Evolutionary conservation across 2,113 vertebrate genomes (phyloP).

Genomic region (Crotalus tigris): DNA sequence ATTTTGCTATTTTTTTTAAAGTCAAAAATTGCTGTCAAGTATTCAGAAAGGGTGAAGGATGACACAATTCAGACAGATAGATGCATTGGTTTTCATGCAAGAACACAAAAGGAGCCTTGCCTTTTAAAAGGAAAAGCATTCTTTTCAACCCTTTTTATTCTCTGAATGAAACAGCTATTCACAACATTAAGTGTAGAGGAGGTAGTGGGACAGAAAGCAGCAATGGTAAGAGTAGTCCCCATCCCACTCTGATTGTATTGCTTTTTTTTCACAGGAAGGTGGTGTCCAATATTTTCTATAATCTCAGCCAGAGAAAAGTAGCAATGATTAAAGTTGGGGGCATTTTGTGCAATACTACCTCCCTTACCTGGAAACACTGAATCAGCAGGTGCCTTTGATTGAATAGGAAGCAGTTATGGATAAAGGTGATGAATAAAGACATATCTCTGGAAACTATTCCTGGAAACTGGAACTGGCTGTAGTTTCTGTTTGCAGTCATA

Average conservation of each 20-base stretch:
- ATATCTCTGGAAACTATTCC: neutral
- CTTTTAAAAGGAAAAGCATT: neutral
- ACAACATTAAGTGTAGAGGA: neutral
- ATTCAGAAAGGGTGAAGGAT: neutral
- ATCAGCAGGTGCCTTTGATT: neutral
- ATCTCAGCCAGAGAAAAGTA: neutral
- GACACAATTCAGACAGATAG: neutral
- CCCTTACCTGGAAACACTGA: neutral
- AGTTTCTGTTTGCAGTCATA: neutral
- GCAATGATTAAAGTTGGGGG: neutral
- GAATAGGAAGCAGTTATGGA: neutral
- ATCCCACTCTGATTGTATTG: neutral
- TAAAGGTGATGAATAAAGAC: neutral
- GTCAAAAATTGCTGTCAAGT: neutral
- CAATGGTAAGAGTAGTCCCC: neutral
- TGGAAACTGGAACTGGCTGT: neutral
- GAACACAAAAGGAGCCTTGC: neutral
- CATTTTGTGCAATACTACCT: neutral
- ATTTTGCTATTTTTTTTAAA: neutral
- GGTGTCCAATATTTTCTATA: neutral
- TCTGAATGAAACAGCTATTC: neutral
- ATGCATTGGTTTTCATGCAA: neutral
- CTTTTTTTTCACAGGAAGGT: neutral
- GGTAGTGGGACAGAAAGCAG: neutral
- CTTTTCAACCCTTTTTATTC: neutral